Base-by-base conservation (phyloP, 1,140 invertebrate genomes). In the Pectinophora gossypiella region DNA sequence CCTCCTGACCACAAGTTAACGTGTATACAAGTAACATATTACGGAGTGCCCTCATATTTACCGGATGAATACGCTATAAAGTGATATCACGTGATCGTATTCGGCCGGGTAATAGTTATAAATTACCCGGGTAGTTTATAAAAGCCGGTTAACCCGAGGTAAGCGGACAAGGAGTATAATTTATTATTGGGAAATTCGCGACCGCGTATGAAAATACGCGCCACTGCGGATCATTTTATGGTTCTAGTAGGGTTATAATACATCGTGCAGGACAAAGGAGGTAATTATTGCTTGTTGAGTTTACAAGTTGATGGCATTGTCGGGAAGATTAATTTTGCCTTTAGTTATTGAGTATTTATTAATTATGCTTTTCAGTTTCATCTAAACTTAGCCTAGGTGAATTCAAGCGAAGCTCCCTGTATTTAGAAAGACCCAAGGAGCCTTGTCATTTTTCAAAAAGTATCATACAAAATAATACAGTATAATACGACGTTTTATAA, bases 141-240 rank as follows among this genome's bases (percentile, higher is more conserved):
- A 86, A 86, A 83, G 79, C 83, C 80, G 79, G 83, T 86, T 86
- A 86, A 86, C 83, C 83, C 77, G 83, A 81, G 80, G 79, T 86
- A 85, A 83, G 77, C 80, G 80, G 82, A 86, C 83, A 84, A 81
- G 75, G 75, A 73, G 69, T 65, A 72, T 86, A 83, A 86, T 86
- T 86, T 86, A 86, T 83, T 81, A 85, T 86, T 76, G 67, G 74
- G 69, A 81, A 84, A 80, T 82, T 84, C 74, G 77, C 76, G 78
- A 60, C 62, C 68, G 72, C 70, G 67, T 68, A 75, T 83, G 77
- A 79, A 75, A 75, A 86, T 86, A 78, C 71, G 62, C 63, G 55
- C 42, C 42, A 64, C 66, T 44, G 35, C 40, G 49, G 72, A 76
- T 75, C 65, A 73, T 72, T 65, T 59, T 69, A 58, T 59, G 16